phyloP scores from a whole-genome alignment of 2,888 invertebrate genomes.

The Cryptosula pallasiana region DNA sequence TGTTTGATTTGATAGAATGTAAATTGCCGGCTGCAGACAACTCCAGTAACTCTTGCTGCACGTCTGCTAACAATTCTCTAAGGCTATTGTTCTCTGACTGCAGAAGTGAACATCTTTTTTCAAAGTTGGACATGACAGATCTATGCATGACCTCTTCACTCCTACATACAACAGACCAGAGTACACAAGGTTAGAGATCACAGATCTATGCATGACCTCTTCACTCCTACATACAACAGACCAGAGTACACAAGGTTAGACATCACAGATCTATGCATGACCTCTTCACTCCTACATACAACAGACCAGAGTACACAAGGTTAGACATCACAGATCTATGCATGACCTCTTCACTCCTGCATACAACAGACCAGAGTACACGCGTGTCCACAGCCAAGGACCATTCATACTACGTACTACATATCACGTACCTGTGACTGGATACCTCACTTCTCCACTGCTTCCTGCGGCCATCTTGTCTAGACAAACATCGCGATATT shows the following conservation, averaged over 20 bases:
- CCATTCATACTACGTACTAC: no score
- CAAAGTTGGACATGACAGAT: constrained; percentile 39
- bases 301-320: no score
- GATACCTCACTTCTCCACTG: constrained; percentile 35
- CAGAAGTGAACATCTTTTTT: constrained; percentile 42
- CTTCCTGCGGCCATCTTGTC: constrained; percentile 40
- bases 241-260: background rate
- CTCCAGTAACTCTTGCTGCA: constrained; percentile 38
- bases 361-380: no score
- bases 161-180: constrained; percentile 29
- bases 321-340: no score
- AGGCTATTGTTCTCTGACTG: constrained; percentile 43
- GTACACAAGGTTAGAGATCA: background rate
- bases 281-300: no score
- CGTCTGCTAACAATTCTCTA: constrained; percentile 38
- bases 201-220: constrained; percentile 33
- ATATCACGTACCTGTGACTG: constrained; percentile 34
- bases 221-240: constrained; percentile 34
- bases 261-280: background rate
- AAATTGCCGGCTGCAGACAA: background rate
- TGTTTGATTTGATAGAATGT: no score
- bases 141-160: constrained; percentile 46
- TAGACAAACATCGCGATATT: constrained; percentile 37
- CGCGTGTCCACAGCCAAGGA: no score
- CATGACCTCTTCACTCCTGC: no score